Base-by-base conservation (phyloP, 2,797 vertebrate genomes). In the Falco peregrinus region DNA sequence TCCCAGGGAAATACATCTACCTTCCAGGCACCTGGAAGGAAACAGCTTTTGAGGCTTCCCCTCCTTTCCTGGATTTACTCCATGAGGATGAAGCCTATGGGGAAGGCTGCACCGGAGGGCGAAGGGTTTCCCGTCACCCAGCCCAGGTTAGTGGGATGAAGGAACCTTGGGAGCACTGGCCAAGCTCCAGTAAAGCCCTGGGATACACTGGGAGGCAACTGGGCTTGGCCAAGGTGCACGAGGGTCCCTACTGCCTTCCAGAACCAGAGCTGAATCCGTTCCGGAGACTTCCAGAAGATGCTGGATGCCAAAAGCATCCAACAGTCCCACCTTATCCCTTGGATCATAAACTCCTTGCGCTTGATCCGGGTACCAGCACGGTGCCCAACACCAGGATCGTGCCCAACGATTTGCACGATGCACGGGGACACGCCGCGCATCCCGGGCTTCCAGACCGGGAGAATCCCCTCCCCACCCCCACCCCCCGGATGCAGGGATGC, bases 381-480 rank as follows among this genome's bases (percentile, higher is more conserved):
- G 53, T 11, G 39, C 31, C 45, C 13, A 2, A 15, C 16, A 0
- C 4, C 28, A 19, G 57, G 57, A 33, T 39, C 28, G 1, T 15
- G 35, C 22, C 35, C 35, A 6, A 50, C 24, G 16, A 41, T 10
- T 14, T 1, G 11, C 43, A 8, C 5, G 43, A 29, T 17, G 17
- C 28, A 11, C 14, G 11, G 57, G 35, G 37, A 35, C 57, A n/a
- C 35, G 17, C 60, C 6, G 5, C 26, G 3, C 9, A 2, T 13
- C 37, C 24, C 2, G 24, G 16, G 50, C 13, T 50, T 2, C 24
- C 35, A 14, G 22, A 8, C 4, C 3, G 1, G 69, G 28, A 26
- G 22, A 18, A 0, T 7, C 54, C 14, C 37, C 24, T 24, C 15
- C 39, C 13, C 22, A 11, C 0, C 2, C 13, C 13, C 47, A 9